Conservation (phyloP, 2,888 invertebrate species). For the Idaea biselata region DNA sequence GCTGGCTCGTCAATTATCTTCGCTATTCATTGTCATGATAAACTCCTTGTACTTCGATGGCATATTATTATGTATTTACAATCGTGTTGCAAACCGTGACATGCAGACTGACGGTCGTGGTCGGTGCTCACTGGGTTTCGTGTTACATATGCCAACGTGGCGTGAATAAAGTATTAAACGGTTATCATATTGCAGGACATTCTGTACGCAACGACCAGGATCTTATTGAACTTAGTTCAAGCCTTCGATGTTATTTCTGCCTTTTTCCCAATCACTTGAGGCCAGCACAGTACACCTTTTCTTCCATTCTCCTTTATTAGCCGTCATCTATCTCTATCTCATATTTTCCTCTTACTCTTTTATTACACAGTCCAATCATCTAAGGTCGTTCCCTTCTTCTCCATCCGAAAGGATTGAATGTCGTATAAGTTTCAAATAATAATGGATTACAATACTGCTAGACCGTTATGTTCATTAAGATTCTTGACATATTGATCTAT, state of each 20-base stretch:
- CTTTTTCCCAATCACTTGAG: too few relatives aligned
- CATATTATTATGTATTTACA: not conserved
- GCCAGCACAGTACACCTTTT: not conserved
- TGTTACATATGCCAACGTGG: conserved; percentile 55
- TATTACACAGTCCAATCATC: too few relatives aligned
- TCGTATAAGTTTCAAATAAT: not conserved
- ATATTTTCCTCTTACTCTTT: too few relatives aligned
- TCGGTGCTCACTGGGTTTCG: conserved; percentile 49
- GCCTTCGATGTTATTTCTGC: too few relatives aligned
- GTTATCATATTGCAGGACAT: conserved; percentile 2
- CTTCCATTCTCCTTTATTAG: not conserved
- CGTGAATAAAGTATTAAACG: conserved; percentile 53
- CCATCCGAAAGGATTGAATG: too few relatives aligned
- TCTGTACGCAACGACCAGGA: not conserved
- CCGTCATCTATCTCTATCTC: not conserved
- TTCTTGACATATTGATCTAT: not conserved
- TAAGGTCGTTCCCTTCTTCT: too few relatives aligned
- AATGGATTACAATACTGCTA: not conserved
- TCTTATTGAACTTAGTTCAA: not conserved
- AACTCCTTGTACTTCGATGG: not conserved
- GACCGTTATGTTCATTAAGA: not conserved
- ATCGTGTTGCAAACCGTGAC: conserved; percentile 40
- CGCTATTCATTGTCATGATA: not conserved
- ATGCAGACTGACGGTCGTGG: conserved; percentile 51
- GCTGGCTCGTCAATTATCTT: not conserved